These are phyloP conservation scores for Diploptera punctata DNA, from an alignment of 2,888 invertebrate species.

Conservation along the genomic window DNA sequence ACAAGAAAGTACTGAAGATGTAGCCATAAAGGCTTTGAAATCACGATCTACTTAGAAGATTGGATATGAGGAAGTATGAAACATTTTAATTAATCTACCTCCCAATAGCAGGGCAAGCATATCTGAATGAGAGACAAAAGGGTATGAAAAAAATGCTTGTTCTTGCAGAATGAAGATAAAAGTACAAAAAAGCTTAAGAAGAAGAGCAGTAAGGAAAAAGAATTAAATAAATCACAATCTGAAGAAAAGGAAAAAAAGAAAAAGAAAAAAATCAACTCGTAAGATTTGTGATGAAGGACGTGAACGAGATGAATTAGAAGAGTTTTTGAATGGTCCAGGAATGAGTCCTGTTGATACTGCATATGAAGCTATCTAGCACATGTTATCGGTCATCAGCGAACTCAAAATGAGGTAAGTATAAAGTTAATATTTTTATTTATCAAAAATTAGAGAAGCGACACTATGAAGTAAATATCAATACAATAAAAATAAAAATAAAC, in stretches of 20 bases:
- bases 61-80: too few relatives aligned
- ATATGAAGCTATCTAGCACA: slow-evolving; percentile 65
- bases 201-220: slow-evolving; percentile 59
- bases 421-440: too few relatives aligned
- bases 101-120: too few relatives aligned
- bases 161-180: slow-evolving; percentile 56
- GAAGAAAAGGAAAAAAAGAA: slow-evolving; percentile 56
- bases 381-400: slow-evolving; percentile 21
- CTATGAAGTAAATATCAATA: too few relatives aligned
- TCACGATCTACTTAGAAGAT: too few relatives aligned
- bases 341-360: slow-evolving; percentile 62
- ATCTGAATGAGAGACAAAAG: too few relatives aligned
- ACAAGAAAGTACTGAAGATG: too few relatives aligned
- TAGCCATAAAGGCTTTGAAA: too few relatives aligned
- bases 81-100: too few relatives aligned
- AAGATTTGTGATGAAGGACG: slow-evolving; percentile 55
- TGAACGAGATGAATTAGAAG: slow-evolving; percentile 64
- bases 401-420: slow-evolving; percentile 5
- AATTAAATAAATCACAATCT: slow-evolving; percentile 49
- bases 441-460: too few relatives aligned
- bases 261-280: slow-evolving; percentile 52
- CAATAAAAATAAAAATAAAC: too few relatives aligned
- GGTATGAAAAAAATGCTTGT: slow-evolving; percentile 3
- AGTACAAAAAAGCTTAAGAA: slow-evolving; percentile 55
- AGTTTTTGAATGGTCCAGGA: slow-evolving; percentile 64